Conservation (phyloP, 2,797 vertebrate species). For the Avahi laniger region DNA sequence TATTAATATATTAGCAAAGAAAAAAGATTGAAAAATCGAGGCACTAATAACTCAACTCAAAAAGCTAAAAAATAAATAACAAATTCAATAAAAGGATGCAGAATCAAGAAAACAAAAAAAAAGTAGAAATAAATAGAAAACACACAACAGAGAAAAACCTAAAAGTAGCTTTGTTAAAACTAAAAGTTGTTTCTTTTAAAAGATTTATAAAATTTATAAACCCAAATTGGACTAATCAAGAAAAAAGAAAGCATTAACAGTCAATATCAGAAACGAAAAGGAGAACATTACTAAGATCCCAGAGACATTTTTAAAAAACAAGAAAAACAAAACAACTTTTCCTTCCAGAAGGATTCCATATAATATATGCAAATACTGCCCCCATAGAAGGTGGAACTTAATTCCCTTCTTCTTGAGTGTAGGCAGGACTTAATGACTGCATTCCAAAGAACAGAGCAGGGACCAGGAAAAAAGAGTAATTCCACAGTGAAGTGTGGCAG, state of each 20-base stretch:
- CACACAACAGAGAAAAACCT: neutral
- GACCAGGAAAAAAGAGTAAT: neutral
- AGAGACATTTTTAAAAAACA: neutral
- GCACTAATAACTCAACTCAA: neutral
- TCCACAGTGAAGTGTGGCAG: neutral
- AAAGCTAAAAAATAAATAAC: neutral
- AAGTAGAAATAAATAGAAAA: neutral
- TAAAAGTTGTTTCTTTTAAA: neutral
- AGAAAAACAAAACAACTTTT: neutral
- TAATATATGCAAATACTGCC: too few relatives aligned
- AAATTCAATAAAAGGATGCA: neutral
- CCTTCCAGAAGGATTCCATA: neutral
- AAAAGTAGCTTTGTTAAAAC: neutral
- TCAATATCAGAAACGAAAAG: neutral
- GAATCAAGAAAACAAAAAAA: neutral
- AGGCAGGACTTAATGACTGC: neutral
- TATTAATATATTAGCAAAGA: neutral
- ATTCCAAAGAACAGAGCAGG: neutral
- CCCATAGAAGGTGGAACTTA: neutral
- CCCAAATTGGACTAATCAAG: neutral
- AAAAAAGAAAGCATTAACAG: neutral
- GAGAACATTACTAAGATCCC: neutral
- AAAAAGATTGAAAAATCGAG: neutral
- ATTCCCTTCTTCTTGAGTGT: neutral
- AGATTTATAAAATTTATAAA: neutral